These are phyloP conservation scores for Cheirogaleus major DNA, from an alignment of 2,797 vertebrate species.

Conservation along the genomic window DNA sequence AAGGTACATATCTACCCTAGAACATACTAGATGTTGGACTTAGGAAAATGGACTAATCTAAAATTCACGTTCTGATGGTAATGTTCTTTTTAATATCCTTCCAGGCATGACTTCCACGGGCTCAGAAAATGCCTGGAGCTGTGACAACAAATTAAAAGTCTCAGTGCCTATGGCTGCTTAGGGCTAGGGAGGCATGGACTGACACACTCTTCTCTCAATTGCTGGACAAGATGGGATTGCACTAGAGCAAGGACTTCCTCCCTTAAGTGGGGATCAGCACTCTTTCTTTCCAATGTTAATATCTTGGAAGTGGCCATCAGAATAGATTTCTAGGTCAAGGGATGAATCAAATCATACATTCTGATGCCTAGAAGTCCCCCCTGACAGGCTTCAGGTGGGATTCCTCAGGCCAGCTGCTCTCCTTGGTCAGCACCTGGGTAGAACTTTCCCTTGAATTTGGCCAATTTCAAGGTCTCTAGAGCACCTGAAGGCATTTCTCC, in stretches of 20 bases:
- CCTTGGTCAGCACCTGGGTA: neutral
- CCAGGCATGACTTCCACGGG: neutral
- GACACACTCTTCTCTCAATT: neutral
- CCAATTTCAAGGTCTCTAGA: neutral
- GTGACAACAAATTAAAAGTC: constrained; percentile 39
- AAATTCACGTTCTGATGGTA: constrained; percentile 16
- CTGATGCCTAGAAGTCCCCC: neutral
- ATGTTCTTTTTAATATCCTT: constrained; percentile 31
- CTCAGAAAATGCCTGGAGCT: constrained; percentile 49
- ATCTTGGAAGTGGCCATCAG: neutral
- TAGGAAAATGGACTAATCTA: neutral
- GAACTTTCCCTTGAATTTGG: neutral
- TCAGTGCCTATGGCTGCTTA: neutral
- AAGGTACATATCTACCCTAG: constrained; percentile 38
- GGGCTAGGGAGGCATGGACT: neutral
- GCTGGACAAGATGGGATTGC: neutral
- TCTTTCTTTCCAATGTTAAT: neutral
- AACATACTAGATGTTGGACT: constrained; percentile 33
- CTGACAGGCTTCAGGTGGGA: neutral
- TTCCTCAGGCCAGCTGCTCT: neutral
- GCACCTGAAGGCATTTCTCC: neutral
- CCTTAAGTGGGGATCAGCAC: neutral
- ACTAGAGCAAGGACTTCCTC: neutral
- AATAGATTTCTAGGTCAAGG: neutral
- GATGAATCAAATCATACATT: neutral